Evolutionary conservation across 2,888 invertebrate genomes (phyloP).

Genomic region (Pterostichus niger): DNA sequence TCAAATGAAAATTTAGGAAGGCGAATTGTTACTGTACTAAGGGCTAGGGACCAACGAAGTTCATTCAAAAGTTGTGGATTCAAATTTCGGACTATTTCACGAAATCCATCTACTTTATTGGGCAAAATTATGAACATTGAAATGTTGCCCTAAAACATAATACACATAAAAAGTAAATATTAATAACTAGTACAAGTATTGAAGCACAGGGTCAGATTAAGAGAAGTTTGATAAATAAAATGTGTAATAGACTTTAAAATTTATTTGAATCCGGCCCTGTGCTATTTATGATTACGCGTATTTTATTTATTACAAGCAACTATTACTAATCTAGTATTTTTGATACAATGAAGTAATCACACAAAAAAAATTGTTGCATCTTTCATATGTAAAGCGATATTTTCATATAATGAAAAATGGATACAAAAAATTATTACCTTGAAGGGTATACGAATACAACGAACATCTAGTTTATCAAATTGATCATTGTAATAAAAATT

Average conservation of each 20-base stretch:
- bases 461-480: slow-evolving; percentile 82
- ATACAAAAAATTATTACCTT: slow-evolving; percentile 77
- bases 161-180: slow-evolving; percentile 27
- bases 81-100: slow-evolving; percentile 75
- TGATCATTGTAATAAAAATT: slow-evolving; percentile 83
- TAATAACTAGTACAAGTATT: background rate
- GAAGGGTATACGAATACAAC: slow-evolving; percentile 87
- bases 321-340: too few relatives aligned
- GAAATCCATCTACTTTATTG: slow-evolving; percentile 77
- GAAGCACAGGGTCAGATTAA: background rate
- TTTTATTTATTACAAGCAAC: too few relatives aligned
- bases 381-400: background rate
- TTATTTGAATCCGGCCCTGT: too few relatives aligned
- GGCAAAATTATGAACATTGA: slow-evolving; percentile 84
- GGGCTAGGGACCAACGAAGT: slow-evolving; percentile 77
- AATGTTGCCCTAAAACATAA: slow-evolving; percentile 78
- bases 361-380: background rate
- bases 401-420: background rate
- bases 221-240: background rate
- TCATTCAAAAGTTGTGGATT: slow-evolving; percentile 79
- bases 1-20: slow-evolving; percentile 83
- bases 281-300: too few relatives aligned
- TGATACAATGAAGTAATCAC: slow-evolving; percentile 1
- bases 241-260: background rate
- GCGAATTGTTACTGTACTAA: slow-evolving; percentile 78